These are phyloP conservation scores for Neopelma chrysocephalum DNA, from an alignment of 2,797 vertebrate genomes.

Conservation along the genomic window DNA sequence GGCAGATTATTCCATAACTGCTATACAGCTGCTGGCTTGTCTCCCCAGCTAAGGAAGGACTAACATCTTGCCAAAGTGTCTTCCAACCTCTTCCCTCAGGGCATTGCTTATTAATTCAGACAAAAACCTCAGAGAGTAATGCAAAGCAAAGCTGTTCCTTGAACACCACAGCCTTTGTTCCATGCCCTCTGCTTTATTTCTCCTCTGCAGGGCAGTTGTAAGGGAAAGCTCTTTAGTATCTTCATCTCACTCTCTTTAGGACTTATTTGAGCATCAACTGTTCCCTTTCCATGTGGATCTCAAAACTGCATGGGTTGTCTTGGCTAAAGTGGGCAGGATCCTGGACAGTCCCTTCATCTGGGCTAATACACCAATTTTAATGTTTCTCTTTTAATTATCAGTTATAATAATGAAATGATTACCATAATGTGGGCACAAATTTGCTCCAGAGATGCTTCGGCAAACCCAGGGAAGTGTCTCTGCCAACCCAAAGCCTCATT, in stretches of 20 bases:
- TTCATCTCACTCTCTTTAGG: background rate
- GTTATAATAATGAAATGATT: background rate
- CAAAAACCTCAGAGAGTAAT: slow-evolving; percentile 11
- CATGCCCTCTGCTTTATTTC: background rate
- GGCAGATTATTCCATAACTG: slow-evolving; percentile 46
- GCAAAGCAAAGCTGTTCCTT: slow-evolving; percentile 32
- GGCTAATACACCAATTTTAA: background rate
- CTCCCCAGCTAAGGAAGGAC: slow-evolving; percentile 10
- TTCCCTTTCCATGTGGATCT: background rate
- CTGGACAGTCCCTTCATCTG: background rate
- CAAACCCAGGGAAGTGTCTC: background rate
- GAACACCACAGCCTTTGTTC: slow-evolving; percentile 16
- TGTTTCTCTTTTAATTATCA: background rate
- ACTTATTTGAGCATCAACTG: background rate
- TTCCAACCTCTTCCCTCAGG: slow-evolving; percentile 30
- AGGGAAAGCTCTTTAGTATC: background rate
- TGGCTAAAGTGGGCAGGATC: background rate
- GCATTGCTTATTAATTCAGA: slow-evolving; percentile 53
- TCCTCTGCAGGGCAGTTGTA: background rate
- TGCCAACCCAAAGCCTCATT: background rate
- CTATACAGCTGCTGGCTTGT: slow-evolving; percentile 20
- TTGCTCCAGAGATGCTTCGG: background rate
- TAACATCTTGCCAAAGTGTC: slow-evolving; percentile 44
- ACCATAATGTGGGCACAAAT: background rate
- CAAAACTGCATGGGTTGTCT: background rate